Conservation (phyloP, 1,140 invertebrate genomes). For the Microplitis demolitor region DNA sequence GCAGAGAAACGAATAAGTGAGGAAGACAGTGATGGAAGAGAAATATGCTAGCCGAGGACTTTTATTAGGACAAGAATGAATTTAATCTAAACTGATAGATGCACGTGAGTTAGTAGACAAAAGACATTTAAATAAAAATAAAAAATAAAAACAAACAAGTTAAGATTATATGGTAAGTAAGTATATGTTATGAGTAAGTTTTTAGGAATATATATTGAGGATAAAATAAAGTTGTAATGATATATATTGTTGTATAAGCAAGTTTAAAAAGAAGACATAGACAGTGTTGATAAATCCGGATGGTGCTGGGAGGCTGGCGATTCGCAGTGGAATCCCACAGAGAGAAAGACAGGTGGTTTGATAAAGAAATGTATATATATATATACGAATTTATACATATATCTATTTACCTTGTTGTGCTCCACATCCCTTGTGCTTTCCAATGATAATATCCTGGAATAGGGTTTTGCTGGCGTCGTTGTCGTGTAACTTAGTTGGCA, state of each 20-base stretch:
- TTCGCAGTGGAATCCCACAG: constrained; percentile 22
- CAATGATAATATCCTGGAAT: constrained; percentile 75
- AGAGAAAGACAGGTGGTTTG: constrained; percentile 20
- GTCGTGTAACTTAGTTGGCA: constrained; percentile 69
- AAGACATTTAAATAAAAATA: not conserved
- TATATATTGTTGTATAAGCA: not conserved
- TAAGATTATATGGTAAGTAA: not conserved
- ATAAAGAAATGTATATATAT: not conserved
- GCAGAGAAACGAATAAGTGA: no score
- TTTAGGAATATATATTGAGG: not conserved
- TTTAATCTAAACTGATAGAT: no score
- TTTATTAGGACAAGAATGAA: no score
- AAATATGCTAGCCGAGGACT: no score
- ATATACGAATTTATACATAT: not conserved
- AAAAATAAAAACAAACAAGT: constrained; percentile 5
- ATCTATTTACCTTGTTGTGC: constrained; percentile 57
- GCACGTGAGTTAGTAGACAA: no score
- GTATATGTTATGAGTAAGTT: constrained; percentile 1
- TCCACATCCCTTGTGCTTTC: constrained; percentile 71
- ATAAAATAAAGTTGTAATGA: not conserved
- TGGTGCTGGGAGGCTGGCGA: constrained; percentile 35
- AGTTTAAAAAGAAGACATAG: not conserved
- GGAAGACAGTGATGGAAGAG: no score
- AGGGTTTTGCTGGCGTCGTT: constrained; percentile 68
- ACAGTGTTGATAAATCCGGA: constrained; percentile 9